Base-by-base conservation (phyloP, 2,797 vertebrate species). In the Mus minutoides region DNA sequence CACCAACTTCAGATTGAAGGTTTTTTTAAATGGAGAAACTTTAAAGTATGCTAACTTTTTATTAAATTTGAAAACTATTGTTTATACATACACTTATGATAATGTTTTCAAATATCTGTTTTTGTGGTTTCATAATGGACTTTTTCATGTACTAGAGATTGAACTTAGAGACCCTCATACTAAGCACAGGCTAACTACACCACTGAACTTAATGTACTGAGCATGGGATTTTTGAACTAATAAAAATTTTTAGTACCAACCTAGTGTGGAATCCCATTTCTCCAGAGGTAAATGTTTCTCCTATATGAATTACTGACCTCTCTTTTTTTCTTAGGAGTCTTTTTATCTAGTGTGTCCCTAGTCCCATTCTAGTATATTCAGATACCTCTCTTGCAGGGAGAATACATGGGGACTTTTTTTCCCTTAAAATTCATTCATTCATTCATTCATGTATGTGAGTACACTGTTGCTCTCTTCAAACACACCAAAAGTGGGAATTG, bases 1-100 rank as follows among this genome's bases (percentile, higher is more conserved):
- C 34, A 71, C 49, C 34, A 52, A 71, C 24, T 64, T 67, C 34
- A 87, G 4, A 69, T 37, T 22, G 43, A 37, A 88, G 49, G 26
- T 86, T 89, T 31, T 84, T 82, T 87, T 43, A 94, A 78, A 46
- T 43, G 83, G 62, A 75, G 40, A 88, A 88, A 89, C 40, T 69
- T 86, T 73, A n/a, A 58, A 2, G 22, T 54, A 37, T 37, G 14
- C 54, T 88, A 29, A 29, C 6, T 76, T 88, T 76, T 24, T 77
- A 60, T 76, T 76, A 89, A 71, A 73, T 14, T 71, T 67, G 56
- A 46, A 89, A 29, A 29, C 16, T 13, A 7, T 76, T 88, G 11
- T 43, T 12, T 34, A 29, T 58, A 21, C 2, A 22, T 60, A 8
- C 19, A 76, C 24, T 76, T 88, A n/a, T 58, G 29, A 54, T 34